Base-by-base conservation (phyloP, 1,140 invertebrate species). In the Drosophila lini region DNA sequence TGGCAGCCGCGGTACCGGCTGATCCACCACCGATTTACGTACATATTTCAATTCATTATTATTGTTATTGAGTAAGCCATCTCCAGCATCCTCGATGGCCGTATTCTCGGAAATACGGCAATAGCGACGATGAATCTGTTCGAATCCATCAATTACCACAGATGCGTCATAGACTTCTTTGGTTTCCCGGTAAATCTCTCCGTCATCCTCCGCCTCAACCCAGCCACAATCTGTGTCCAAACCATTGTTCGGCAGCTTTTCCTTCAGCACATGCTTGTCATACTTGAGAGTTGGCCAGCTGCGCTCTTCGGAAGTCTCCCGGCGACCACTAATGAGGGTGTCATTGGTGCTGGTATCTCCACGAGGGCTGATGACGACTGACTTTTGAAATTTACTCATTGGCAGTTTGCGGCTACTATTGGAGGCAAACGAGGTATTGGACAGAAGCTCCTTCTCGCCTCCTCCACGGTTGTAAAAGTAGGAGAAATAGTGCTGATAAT, bases 401-500 rank as follows among this genome's bases (percentile, higher is more conserved):
- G 75, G 75, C 69, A 76, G 41, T 81, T 90, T 76, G 31, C 61
- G 74, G 40, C 41, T 73, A 44, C 36, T 47, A 41, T 58, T 31
- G 22, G 50, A n/a, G 42, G 5, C 67, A 31, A 60, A 42, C 36
- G 63, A n/a, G 16, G 36, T 16, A 22, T 85, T 90, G 9, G 70
- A 38, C 5, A 50, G 32, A 3, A 6, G 19, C 13, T n/a, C 19
- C 42, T 85, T 81, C 19, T 73, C 67, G 40, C 61, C 48, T 22
- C 68, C 53, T 28, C 68, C 78, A 48, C 82, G 88, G 22, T 91
- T 91, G 52, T 91, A 91, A 67, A 91, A 91, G 59, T 91, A 91
- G 16, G 88, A 91, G 52, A 89, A 91, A 75, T 91, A 91, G 25
- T 91, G 88, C 22, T 91, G 80, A 65, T 91, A 91, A 48, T 91